Evolutionary conservation across 37 sponge, comb jelly and placozoan species (phyloP).

Genomic region (Beroe forskalii): DNA sequence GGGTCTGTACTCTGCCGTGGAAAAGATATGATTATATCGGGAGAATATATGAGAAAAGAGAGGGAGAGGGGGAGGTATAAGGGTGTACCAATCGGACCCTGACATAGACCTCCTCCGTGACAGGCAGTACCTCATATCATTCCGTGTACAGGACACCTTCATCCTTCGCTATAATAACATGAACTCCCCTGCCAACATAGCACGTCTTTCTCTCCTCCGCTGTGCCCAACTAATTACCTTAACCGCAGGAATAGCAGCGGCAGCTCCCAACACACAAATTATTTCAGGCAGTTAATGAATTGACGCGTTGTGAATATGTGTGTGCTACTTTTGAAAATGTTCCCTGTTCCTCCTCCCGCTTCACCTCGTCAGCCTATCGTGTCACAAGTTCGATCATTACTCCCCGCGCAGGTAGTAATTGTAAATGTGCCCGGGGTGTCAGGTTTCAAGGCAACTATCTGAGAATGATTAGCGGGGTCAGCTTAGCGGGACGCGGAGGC

Average conservation of each 20-base stretch:
- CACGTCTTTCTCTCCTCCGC: no score
- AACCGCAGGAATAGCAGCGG: constrained; percentile 34
- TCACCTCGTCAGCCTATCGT: no score
- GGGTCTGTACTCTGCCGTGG: constrained; percentile 31
- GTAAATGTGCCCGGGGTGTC: neutral
- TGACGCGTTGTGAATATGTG: constrained; percentile 24
- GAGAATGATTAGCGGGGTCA: constrained; percentile 20
- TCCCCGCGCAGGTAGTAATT: constrained; percentile 30
- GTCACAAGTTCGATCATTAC: no score
- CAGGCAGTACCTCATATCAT: neutral
- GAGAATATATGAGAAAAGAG: neutral
- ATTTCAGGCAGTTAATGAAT: constrained; percentile 26
- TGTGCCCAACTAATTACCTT: constrained; percentile 55
- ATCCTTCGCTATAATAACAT: constrained; percentile 31
- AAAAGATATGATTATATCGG: constrained; percentile 60
- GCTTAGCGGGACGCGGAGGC: constrained; percentile 7
- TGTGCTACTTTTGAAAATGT: no score
- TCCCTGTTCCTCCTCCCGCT: no score
- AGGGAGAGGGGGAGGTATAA: no score
- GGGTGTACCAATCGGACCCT: constrained; percentile 44
- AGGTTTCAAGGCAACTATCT: constrained; percentile 14
- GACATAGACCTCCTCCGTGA: constrained; percentile 29
- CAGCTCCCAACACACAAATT: constrained; percentile 38
- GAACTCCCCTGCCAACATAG: neutral
- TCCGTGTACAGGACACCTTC: constrained; percentile 13